Evolutionary conservation across 2,113 vertebrate genomes (phyloP).

Genomic region (Acrocephalus kingi): DNA sequence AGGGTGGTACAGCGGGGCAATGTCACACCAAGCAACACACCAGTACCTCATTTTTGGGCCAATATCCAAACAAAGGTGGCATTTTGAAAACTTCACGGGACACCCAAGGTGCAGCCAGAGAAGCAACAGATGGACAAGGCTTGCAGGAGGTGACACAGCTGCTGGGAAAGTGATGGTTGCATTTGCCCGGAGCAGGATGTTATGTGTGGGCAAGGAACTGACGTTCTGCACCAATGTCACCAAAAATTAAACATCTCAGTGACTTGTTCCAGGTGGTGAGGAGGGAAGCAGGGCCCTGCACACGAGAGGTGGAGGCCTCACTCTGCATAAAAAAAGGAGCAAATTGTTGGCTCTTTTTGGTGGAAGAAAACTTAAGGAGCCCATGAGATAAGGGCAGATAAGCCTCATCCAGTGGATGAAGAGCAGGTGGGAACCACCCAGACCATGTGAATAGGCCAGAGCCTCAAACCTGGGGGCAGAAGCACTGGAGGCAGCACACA

Average conservation of each 20-base stretch:
- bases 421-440: background rate
- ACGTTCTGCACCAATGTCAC: background rate
- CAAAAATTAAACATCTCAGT: background rate
- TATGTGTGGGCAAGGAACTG: accelerated
- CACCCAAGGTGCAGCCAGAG: background rate
- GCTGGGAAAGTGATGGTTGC: accelerated
- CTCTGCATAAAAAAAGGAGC: background rate
- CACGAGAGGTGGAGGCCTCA: background rate
- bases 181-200: accelerated
- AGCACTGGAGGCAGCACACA: background rate
- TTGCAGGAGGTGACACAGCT: background rate
- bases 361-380: background rate
- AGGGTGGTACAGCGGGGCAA: background rate
- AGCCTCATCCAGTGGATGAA: accelerated
- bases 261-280: accelerated
- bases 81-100: background rate
- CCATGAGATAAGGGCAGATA: background rate
- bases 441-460: background rate
- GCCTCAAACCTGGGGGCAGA: background rate
- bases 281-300: accelerated
- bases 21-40: accelerated
- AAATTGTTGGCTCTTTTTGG: background rate
- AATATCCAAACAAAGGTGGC: background rate
- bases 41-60: background rate
- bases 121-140: background rate